phyloP scores from a whole-genome alignment of 2,113 vertebrate genomes.

The Psettodes erumei region DNA sequence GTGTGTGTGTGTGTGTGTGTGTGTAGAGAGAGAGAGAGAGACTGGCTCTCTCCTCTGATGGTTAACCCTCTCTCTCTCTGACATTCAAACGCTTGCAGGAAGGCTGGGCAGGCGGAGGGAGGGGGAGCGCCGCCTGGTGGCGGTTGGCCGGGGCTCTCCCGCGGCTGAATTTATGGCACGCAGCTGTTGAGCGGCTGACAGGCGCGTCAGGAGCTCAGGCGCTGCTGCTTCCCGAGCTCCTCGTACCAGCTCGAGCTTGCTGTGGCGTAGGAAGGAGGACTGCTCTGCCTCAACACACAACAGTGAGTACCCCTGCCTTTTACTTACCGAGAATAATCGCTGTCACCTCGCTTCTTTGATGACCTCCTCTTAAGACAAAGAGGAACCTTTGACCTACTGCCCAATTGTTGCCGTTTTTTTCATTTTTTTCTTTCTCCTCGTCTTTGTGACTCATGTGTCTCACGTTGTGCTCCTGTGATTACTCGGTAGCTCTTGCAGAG shows the following conservation, averaged over 20 bases:
- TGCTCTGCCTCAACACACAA: constrained; percentile 58
- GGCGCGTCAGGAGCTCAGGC: constrained; percentile 70
- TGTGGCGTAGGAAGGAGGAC: constrained; percentile 46
- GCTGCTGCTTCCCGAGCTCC: constrained; percentile 62
- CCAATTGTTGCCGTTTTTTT: neutral
- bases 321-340: neutral
- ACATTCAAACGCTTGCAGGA: constrained; percentile 47
- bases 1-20: neutral
- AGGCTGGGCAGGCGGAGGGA: constrained; percentile 24
- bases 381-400: constrained; percentile 56
- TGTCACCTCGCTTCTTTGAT: neutral
- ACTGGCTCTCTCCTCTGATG: constrained; percentile 19
- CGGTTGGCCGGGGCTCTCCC: constrained; percentile 62
- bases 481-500: constrained; percentile 19
- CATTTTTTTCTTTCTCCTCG: neutral
- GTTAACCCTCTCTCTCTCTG: constrained; percentile 12
- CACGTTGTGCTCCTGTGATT: constrained; percentile 2
- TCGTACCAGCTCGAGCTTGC: constrained; percentile 55
- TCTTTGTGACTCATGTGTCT: neutral
- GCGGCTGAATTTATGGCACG: constrained; percentile 82
- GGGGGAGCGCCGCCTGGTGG: constrained; percentile 73
- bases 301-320: constrained; percentile 72
- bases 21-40: constrained; percentile 3
- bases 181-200: constrained; percentile 87
- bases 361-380: neutral